Percentiles rank a stretch among this genome's conserved stretches.
Evolutionary conservation across 2,888 invertebrate genomes (phyloP).

Genomic region (Gortyna flavago): DNA sequence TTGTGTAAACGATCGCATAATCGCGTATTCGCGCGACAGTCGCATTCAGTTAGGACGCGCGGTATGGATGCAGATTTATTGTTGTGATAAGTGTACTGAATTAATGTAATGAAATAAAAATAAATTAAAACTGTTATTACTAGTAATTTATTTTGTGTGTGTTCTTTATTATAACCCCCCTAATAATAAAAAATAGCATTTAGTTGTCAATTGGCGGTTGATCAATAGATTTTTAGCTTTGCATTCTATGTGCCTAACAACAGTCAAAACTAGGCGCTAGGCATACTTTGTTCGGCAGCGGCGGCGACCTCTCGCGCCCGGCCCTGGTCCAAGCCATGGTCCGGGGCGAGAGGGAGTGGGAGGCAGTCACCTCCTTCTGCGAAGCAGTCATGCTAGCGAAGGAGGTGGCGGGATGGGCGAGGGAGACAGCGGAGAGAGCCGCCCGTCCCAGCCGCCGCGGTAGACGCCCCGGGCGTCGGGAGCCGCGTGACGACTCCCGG

Average conservation of each 20-base stretch:
- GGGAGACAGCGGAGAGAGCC: no score
- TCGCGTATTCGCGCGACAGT: neutral
- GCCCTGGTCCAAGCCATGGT: no score
- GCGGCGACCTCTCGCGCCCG: no score
- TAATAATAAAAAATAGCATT: neutral
- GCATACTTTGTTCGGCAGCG: neutral
- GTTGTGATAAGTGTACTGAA: conserved; percentile 38
- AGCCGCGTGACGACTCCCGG: no score
- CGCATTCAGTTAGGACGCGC: neutral
- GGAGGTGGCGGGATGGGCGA: no score
- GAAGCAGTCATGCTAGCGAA: no score
- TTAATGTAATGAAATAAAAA: conserved; percentile 20
- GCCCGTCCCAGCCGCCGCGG: no score
- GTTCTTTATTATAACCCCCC: neutral
- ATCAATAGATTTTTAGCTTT: neutral
- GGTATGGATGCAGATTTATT: neutral
- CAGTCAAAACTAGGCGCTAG: neutral
- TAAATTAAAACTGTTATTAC: neutral
- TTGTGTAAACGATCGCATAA: no score
- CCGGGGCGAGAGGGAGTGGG: no score
- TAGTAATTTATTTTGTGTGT: neutral
- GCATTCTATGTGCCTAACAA: neutral
- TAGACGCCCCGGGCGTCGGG: no score
- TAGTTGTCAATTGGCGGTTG: no score
- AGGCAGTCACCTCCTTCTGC: no score